Base-by-base conservation (phyloP, 2,113 vertebrate species). In the Chaetodon auriga region DNA sequence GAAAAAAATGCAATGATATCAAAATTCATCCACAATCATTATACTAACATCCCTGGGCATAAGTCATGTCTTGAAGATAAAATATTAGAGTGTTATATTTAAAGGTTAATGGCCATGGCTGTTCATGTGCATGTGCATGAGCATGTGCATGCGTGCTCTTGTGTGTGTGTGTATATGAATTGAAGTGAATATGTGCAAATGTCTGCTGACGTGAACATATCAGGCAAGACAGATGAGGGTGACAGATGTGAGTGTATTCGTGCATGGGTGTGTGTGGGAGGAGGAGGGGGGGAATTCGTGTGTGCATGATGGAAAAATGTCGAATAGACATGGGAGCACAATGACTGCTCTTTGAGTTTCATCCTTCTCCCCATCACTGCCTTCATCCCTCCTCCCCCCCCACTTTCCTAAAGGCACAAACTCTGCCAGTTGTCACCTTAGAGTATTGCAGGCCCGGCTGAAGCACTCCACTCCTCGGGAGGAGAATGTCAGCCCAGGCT, bases 401-500 rank as follows among this genome's bases (percentile, higher is more conserved):
- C 74, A 90, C 75, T 97, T 96, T 98, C 97, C 97, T 96, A 96
- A 95, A 97, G 98, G 97, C 97, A 95, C 95, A 96, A 95, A 96
- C 96, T 96, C 97, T 97, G 96, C 94, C 95, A 97, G 96, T 98
- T 98, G 97, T 99, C 97, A 99, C 97, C 97, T 96, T 95, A 95
- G 97, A 97, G 97, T 98, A 97, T 97, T 97, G 96, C 94, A 94
- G 94, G 96, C 92, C 94, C 95, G 96, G 96, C 96, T 97, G 97
- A 98, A 97, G 97, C 96, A 97, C 96, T 97, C 96, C 95, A 97
- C 97, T 98, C 96, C 96, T 97, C 96, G 93, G 95, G 96, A 97
- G 96, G 97, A 99, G 98, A 99, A 99, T 99, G 98, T 99, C 98
- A 99, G 96, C 95, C 96, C 96, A 96, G 95, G 98, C 98, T 98